Percentiles rank a stretch among this genome's conserved stretches.
Evolutionary conservation across 1,140 invertebrate genomes (phyloP).

Genomic region (Solenopsis fugax): DNA sequence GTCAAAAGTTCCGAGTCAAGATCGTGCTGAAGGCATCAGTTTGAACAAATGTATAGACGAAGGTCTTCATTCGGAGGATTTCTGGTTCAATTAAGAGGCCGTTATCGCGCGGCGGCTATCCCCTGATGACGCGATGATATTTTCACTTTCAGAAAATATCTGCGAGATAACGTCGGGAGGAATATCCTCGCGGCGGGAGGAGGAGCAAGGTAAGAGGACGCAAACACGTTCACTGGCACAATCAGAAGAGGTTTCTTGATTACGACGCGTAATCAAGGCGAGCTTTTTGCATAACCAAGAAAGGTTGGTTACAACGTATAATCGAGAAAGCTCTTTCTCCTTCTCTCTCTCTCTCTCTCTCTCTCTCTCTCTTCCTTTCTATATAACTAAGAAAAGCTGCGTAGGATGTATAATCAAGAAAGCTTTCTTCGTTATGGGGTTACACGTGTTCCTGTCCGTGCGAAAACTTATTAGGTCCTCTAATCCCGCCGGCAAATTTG

Average conservation of each 20-base stretch:
- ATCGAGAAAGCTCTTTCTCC: slow-evolving; percentile 53
- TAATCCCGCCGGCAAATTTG: slow-evolving; percentile 62
- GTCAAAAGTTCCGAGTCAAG: neutral
- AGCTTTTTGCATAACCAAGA: slow-evolving; percentile 64
- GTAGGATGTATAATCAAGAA: slow-evolving; percentile 65
- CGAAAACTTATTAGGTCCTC: slow-evolving; percentile 61
- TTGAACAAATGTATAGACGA: neutral
- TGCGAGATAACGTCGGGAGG: slow-evolving; percentile 22
- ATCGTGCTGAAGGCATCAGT: neutral
- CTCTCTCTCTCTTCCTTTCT: slow-evolving; percentile 26
- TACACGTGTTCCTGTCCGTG: slow-evolving; percentile 62
- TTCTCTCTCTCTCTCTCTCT: neutral
- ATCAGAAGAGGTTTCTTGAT: slow-evolving; percentile 65
- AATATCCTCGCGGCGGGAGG: slow-evolving; percentile 9
- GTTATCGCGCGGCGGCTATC: slow-evolving; percentile 15
- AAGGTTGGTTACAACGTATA: slow-evolving; percentile 65
- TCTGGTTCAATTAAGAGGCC: slow-evolving; percentile 23
- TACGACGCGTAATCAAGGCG: slow-evolving; percentile 64
- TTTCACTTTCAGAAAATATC: slow-evolving; percentile 48
- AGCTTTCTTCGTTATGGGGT: slow-evolving; percentile 59
- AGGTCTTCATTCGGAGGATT: slow-evolving; percentile 10
- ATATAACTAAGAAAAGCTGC: slow-evolving; percentile 63
- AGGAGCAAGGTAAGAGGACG: slow-evolving; percentile 29
- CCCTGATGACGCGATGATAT: slow-evolving; percentile 34
- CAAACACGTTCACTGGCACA: slow-evolving; percentile 59